Conservation (phyloP, 1,140 invertebrate species). For the Pseudomyrmex gracilis region DNA sequence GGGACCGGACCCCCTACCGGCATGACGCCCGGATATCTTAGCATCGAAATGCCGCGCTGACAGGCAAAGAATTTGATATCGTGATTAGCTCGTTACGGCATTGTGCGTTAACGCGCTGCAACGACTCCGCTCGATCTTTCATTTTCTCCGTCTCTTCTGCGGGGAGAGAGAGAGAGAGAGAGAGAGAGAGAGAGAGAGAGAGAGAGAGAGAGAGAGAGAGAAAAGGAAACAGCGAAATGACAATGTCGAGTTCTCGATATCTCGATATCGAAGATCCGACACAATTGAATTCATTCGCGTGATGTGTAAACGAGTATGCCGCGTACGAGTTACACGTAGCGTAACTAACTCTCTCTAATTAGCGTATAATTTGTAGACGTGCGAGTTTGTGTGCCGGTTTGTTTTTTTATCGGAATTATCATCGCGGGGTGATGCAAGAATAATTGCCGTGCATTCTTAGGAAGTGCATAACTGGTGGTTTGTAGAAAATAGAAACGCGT, state of each 20-base stretch:
- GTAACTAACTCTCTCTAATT: conserved; percentile 24
- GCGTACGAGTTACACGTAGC: conserved; percentile 8
- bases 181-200: conserved; percentile 14
- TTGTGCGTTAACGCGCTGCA: conserved; percentile 76
- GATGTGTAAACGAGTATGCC: conserved; percentile 68
- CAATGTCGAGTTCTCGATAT: conserved; percentile 52
- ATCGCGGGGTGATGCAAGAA: conserved; percentile 23
- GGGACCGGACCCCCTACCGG: conserved; percentile 77
- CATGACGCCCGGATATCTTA: conserved; percentile 81
- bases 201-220: conserved; percentile 25
- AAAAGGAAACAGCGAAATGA: conserved; percentile 64
- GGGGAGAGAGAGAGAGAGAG: conserved; percentile 11
- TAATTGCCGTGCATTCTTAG: background rate
- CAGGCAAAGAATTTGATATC: conserved; percentile 85
- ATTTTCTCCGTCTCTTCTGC: background rate
- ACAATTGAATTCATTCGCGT: conserved; percentile 66
- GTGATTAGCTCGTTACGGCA: conserved; percentile 83
- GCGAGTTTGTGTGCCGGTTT: conserved; percentile 1
- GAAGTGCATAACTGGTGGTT: conserved; percentile 18
- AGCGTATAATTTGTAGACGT: conserved; percentile 22
- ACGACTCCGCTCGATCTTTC: conserved; percentile 5
- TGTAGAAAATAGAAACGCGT: conserved; percentile 4
- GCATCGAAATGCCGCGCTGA: conserved; percentile 84
- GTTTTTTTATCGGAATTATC: conserved; percentile 48
- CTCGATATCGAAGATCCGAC: conserved; percentile 25